These are phyloP conservation scores for Hemicrepidius hirtus DNA, from an alignment of 2,888 invertebrate species.

Conservation along the genomic window DNA sequence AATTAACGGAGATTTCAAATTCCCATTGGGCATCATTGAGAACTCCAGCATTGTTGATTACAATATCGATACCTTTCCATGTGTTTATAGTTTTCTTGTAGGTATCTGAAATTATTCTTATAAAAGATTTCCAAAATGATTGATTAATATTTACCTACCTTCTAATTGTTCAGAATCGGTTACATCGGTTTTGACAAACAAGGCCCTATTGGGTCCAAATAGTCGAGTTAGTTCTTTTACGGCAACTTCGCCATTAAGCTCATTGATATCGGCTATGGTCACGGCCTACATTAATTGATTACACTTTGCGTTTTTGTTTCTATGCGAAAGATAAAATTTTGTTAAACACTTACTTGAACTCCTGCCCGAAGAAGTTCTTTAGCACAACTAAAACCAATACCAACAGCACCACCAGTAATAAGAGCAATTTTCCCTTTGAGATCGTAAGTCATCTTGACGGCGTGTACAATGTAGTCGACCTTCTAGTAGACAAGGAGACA, in stretches of 20 bases:
- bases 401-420: constrained; percentile 83
- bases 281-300: constrained; percentile 72
- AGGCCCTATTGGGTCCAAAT: constrained; percentile 80
- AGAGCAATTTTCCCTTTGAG: constrained; percentile 82
- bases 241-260: constrained; percentile 78
- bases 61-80: constrained; percentile 65
- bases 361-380: constrained; percentile 81
- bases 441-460: not conserved
- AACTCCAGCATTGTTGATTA: constrained; percentile 70
- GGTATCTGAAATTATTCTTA: constrained; percentile 15
- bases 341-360: constrained; percentile 44
- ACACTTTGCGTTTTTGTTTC: not conserved
- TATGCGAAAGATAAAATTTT: not conserved
- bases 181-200: constrained; percentile 83
- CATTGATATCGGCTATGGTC: constrained; percentile 81
- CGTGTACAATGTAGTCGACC: too few species aligned
- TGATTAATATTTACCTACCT: constrained; percentile 74
- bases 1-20: constrained; percentile 52
- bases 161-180: constrained; percentile 84
- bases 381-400: constrained; percentile 81
- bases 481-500: not conserved
- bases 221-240: constrained; percentile 77
- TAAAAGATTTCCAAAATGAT: not conserved
- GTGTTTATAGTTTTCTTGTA: constrained; percentile 17
- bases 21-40: constrained; percentile 51